A percentile compares a stretch with the other conserved stretches of the same genome.
Evolutionary conservation across 2,888 invertebrate species (phyloP).

Genomic region (Ypsolopha scabrella): DNA sequence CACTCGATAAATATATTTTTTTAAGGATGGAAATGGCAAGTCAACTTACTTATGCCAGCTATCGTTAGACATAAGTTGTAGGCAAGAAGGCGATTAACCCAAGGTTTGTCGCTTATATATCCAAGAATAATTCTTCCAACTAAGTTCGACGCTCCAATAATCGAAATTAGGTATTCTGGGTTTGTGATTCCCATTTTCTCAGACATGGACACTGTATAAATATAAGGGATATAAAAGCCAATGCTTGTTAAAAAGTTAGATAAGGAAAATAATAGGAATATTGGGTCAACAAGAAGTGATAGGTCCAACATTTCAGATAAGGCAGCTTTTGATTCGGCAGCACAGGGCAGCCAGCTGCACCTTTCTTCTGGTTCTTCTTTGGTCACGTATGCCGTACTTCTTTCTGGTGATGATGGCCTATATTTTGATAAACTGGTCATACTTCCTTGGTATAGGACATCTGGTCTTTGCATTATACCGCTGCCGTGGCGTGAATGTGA

Average conservation of each 20-base stretch:
- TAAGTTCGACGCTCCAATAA: slow-evolving; percentile 90
- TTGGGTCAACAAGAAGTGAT: slow-evolving; percentile 82
- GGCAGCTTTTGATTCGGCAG: slow-evolving; percentile 77
- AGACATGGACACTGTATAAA: slow-evolving; percentile 84
- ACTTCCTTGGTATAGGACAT: slow-evolving; percentile 90
- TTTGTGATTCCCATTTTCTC: slow-evolving; percentile 70
- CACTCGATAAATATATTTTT: not conserved
- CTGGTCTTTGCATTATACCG: slow-evolving; percentile 86
- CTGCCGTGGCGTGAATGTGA: slow-evolving; percentile 68
- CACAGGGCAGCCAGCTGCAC: slow-evolving; percentile 74
- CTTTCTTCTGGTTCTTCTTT: slow-evolving; percentile 53
- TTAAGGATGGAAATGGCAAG: not conserved
- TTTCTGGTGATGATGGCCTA: slow-evolving; percentile 62
- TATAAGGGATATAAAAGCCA: slow-evolving; percentile 94
- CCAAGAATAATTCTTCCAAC: slow-evolving; percentile 91
- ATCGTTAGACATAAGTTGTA: slow-evolving; percentile 90
- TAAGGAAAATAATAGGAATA: slow-evolving; percentile 90
- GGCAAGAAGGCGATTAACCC: slow-evolving; percentile 90
- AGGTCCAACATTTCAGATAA: slow-evolving; percentile 88
- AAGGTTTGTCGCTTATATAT: slow-evolving; percentile 88
- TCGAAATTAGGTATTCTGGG: slow-evolving; percentile 79
- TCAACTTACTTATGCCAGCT: slow-evolving; percentile 85
- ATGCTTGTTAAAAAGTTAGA: slow-evolving; percentile 97
- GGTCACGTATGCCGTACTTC: slow-evolving; percentile 27
- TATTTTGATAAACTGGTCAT: slow-evolving; percentile 68